These are phyloP conservation scores for Turnix velox DNA, from an alignment of 2,113 vertebrate genomes.

Conservation along the genomic window DNA sequence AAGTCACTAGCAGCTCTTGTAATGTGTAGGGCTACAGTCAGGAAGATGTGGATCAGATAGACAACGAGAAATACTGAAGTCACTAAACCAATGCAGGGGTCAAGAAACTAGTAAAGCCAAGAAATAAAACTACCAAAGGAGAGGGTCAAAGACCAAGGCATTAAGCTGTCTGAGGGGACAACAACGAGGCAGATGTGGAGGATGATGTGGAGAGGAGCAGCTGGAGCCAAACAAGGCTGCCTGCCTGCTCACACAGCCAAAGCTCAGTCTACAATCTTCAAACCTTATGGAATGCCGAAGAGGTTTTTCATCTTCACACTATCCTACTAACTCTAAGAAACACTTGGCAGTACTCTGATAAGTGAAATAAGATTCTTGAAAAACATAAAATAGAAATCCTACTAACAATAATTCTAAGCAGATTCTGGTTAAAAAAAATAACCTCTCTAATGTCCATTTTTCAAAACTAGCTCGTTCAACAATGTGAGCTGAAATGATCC, in stretches of 20 bases:
- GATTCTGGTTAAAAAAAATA: neutral
- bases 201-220: rapidly evolving
- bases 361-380: neutral
- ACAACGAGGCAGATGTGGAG: neutral
- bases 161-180: neutral
- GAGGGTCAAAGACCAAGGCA: neutral
- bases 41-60: neutral
- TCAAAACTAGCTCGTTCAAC: neutral
- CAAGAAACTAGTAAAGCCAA: neutral
- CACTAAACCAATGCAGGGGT: neutral
- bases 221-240: neutral
- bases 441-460: neutral
- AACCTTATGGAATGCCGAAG: neutral
- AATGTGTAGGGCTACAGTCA: neutral
- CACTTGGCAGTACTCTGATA: neutral
- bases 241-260: neutral
- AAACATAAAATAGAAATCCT: neutral
- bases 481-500: neutral
- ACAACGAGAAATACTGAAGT: neutral
- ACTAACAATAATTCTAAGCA: neutral
- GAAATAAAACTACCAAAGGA: neutral
- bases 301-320: neutral
- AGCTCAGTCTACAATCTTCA: neutral
- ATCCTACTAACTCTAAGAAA: neutral
- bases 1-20: neutral